These are phyloP conservation scores for Zhuqinia jingwanae DNA, from an alignment of 2,888 invertebrate species.

Conservation along the genomic window DNA sequence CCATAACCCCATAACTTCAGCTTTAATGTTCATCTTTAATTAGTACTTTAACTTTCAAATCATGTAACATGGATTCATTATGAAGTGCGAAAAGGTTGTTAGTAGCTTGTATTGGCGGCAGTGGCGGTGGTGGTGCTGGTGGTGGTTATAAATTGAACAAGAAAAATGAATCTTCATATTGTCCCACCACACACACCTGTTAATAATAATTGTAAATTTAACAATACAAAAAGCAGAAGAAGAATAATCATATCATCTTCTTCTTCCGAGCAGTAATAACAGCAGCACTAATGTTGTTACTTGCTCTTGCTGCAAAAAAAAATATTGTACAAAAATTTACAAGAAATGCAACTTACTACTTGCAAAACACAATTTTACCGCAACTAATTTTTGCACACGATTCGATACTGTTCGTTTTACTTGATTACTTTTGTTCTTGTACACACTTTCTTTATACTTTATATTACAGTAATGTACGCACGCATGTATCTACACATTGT, in stretches of 20 bases:
- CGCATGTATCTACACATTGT: background rate
- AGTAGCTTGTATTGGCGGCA: too few relatives aligned
- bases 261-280: background rate
- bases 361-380: conserved; percentile 7
- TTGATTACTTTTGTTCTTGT: conserved; percentile 14
- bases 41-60: conserved; percentile 23
- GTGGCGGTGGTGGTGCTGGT: too few relatives aligned
- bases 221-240: too few relatives aligned
- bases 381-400: conserved; percentile 9
- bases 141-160: background rate
- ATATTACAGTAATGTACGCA: conserved; percentile 1
- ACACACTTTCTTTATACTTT: conserved; percentile 19
- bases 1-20: background rate
- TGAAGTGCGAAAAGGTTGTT: background rate
- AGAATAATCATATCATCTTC: conserved; percentile 15
- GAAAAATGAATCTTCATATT: background rate
- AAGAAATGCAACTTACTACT: too few relatives aligned
- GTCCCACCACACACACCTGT: background rate
- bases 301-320: too few relatives aligned
- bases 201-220: too few relatives aligned
- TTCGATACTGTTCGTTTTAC: background rate
- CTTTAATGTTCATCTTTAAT: background rate
- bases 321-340: too few relatives aligned
- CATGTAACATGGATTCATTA: background rate
- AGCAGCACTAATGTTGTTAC: too few relatives aligned